Conservation (phyloP, 1,140 invertebrate species). For the Lordiphosa clarofinis region DNA sequence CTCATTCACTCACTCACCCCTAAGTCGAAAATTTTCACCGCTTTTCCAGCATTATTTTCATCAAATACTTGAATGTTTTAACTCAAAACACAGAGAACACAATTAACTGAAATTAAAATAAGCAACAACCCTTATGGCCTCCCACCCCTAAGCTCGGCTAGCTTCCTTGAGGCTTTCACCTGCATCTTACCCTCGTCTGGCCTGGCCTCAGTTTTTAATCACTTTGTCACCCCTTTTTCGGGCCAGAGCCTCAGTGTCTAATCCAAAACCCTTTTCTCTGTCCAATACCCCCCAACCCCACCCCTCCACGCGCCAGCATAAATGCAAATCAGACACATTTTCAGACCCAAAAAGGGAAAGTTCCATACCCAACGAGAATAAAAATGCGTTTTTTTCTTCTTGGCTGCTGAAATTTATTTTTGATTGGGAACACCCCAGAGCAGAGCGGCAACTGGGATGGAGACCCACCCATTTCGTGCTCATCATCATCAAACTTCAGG, state of each 20-base stretch:
- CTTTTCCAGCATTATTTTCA: conserved; percentile 68
- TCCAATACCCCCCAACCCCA: conserved; percentile 9
- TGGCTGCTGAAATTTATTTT: conserved; percentile 59
- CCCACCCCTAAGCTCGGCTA: not conserved
- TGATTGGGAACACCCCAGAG: conserved; percentile 48
- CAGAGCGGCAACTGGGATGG: not conserved
- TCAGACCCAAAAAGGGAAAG: conserved; percentile 53
- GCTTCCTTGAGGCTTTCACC: conserved; percentile 43
- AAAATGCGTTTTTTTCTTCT: conserved; percentile 40
- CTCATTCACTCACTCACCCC: conserved; percentile 26
- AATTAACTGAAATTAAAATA: conserved; percentile 78
- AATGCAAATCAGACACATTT: conserved; percentile 74
- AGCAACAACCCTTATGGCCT: conserved; percentile 58
- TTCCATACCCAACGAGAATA: conserved; percentile 34
- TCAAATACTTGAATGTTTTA: conserved; percentile 68
- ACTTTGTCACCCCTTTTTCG: conserved; percentile 67
- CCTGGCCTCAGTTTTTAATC: conserved; percentile 68
- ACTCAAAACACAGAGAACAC: conserved; percentile 54
- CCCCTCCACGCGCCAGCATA: conserved; percentile 8
- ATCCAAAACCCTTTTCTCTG: conserved; percentile 60
- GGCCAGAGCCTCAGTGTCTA: conserved; percentile 17
- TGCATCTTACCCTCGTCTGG: conserved; percentile 49
- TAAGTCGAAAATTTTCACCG: conserved; percentile 51
- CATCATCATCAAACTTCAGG: conserved; percentile 47
- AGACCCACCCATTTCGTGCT: conserved; percentile 25